Percentiles rank a stretch among this genome's conserved stretches.
These are phyloP conservation scores for Zoanthus gigantus DNA, from an alignment of 92 coral and sea anemone genomes.

Conservation along the genomic window DNA sequence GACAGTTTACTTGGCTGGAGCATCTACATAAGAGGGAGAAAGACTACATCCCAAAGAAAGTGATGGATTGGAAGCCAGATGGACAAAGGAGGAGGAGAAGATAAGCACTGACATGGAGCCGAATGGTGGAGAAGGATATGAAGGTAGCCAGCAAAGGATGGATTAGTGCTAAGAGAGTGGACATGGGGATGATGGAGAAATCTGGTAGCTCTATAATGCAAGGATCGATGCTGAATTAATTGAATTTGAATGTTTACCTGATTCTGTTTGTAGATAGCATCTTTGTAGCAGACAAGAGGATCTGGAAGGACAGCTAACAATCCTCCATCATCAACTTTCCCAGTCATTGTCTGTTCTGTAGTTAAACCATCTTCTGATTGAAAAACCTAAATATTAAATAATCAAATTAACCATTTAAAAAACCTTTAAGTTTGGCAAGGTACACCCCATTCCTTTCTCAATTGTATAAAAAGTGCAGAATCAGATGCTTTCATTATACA, in stretches of 20 bases:
- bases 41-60: too few species aligned
- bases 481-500: not conserved
- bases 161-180: too few species aligned
- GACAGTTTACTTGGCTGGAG: too few species aligned
- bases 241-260: constrained; percentile 45
- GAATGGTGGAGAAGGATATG: too few species aligned
- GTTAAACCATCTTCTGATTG: constrained; percentile 68
- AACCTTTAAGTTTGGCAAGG: not conserved
- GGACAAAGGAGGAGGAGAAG: too few species aligned
- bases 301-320: constrained; percentile 72
- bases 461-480: not conserved
- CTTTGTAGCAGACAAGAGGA: constrained; percentile 73
- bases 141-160: too few species aligned
- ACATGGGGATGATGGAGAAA: too few species aligned
- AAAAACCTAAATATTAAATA: constrained; percentile 47
- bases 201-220: too few species aligned
- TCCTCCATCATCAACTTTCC: constrained; percentile 61
- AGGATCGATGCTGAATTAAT: too few species aligned
- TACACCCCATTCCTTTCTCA: not conserved
- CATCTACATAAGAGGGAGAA: too few species aligned
- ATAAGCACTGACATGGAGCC: too few species aligned
- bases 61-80: too few species aligned
- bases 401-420: not conserved
- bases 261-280: constrained; percentile 70
- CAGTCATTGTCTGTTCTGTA: constrained; percentile 56